Percentiles rank a stretch among this genome's conserved stretches.
phyloP scores from a whole-genome alignment of 2,888 invertebrate genomes.

The Hemaris fuciformis region DNA sequence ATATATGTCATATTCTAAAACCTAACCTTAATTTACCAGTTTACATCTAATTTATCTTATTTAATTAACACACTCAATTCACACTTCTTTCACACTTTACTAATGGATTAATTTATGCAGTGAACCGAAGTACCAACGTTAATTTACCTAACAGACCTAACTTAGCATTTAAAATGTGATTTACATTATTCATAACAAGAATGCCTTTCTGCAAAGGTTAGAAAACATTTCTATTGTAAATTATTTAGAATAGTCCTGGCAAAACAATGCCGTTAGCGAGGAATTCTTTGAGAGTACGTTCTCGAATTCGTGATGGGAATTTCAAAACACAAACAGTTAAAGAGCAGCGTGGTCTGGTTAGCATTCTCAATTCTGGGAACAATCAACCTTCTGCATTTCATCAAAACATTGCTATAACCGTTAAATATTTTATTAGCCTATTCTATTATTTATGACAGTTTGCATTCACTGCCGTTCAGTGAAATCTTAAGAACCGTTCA shows the following conservation, averaged over 20 bases:
- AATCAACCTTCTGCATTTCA: slow-evolving; percentile 31
- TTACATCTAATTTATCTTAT: no score
- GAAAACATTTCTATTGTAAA: not conserved
- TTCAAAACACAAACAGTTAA: slow-evolving; percentile 36
- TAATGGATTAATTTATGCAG: not conserved
- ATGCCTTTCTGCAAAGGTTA: not conserved
- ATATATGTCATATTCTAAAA: no score
- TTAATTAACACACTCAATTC: not conserved
- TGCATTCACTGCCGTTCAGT: not conserved
- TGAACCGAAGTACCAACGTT: not conserved
- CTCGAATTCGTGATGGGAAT: slow-evolving; percentile 33
- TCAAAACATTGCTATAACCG: not conserved
- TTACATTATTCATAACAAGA: not conserved
- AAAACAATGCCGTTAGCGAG: not conserved
- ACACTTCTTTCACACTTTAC: not conserved
- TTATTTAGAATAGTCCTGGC: not conserved
- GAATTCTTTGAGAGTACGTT: slow-evolving; percentile 5
- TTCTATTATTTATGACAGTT: not conserved
- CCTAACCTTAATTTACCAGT: no score
- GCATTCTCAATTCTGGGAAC: slow-evolving; percentile 44
- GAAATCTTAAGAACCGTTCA: not conserved
- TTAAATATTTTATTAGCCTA: not conserved
- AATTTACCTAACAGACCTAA: not conserved
- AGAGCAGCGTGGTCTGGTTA: slow-evolving; percentile 34
- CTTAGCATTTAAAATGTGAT: not conserved